Evolutionary conservation across 2,113 vertebrate species (phyloP), one percentile per base, ranked within the genome.

Genomic region (Hyla sarda): DNA sequence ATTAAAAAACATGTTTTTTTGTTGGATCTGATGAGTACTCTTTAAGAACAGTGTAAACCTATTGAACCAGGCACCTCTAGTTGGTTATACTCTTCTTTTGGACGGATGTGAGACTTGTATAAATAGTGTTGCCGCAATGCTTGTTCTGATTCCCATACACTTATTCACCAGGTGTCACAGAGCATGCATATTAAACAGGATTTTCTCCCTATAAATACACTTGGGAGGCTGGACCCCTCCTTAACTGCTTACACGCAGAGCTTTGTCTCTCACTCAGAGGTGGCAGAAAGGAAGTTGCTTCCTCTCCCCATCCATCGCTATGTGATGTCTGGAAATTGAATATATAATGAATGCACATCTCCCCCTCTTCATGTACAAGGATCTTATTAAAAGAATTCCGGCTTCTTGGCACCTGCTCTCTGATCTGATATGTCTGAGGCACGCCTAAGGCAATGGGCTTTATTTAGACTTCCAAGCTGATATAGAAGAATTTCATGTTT

Each of bases 341-440:
- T 86, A 74, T 86, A 82, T 86, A 86, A 86, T 86, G 74, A 82
- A 30, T 5, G 72, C 60, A 71, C 50, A 71, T 86, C 54, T 74
- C 32, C 25, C 78, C 13, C 34, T 48, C 56, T 32, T 37, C 65
- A 54, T 16, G 16, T 82, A 50, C 62, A 23, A 19, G 34, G 30
- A 25, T 83, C 69, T 75, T 71, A 54, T 58, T 74, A 83, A 19
- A 30, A 28, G 69, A 23, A 47, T 86, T 69, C 28, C 30, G 11
- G 48, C 32, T 78, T 25, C 30, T 71, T 48, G 25, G 74, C 84
- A 86, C 77, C 84, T 86, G 76, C 52, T 72, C 48, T 47, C 60
- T 86, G 65, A 86, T 83, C 50, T 74, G 30, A 74, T 5, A 73
- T 75, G 7, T 37, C 48, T 17, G 21, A 8, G 30, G n/a, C 8